These are phyloP conservation scores for Xenentodon cancila DNA, from an alignment of 2,797 vertebrate species.

Conservation along the genomic window DNA sequence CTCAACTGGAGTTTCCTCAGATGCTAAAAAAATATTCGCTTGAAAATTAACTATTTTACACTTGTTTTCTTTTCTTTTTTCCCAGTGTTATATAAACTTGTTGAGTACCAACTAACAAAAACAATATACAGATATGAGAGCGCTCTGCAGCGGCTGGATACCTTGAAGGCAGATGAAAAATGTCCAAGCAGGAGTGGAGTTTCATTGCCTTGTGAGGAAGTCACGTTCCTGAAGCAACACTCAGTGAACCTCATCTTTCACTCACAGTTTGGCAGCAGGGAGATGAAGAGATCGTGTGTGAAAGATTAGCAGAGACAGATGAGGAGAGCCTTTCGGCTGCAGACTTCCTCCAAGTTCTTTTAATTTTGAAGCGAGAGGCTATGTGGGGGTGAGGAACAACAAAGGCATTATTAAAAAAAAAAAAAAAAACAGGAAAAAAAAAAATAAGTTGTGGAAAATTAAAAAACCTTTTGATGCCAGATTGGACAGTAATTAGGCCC, in stretches of 20 bases:
- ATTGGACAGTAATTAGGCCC: conserved; percentile 6
- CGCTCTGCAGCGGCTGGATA: conserved; percentile 30
- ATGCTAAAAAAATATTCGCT: conserved; percentile 2
- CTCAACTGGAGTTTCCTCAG: conserved; percentile 7
- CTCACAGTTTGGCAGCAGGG: conserved; percentile 36
- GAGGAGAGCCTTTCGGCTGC: conserved; percentile 10
- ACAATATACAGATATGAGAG: conserved; percentile 3
- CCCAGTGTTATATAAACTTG: neutral
- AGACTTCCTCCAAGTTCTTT: conserved; percentile 20
- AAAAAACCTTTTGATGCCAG: neutral
- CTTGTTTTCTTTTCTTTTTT: neutral
- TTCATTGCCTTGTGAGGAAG: conserved; percentile 67
- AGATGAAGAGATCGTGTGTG: conserved; percentile 17
- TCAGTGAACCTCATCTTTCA: conserved; percentile 32
- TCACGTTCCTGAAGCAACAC: conserved; percentile 40
- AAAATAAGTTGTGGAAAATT: neutral
- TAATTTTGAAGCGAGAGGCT: neutral
- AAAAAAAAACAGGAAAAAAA: neutral
- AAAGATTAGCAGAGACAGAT: conserved; percentile 46
- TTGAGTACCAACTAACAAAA: neutral
- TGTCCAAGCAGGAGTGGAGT: conserved; percentile 32
- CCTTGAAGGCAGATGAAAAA: conserved; percentile 57
- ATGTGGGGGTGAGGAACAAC: conserved; percentile 9
- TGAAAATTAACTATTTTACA: neutral
- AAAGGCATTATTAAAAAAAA: neutral